phyloP scores from a whole-genome alignment of 23 tunicate genomes.

The Halocynthia aurantium region DNA sequence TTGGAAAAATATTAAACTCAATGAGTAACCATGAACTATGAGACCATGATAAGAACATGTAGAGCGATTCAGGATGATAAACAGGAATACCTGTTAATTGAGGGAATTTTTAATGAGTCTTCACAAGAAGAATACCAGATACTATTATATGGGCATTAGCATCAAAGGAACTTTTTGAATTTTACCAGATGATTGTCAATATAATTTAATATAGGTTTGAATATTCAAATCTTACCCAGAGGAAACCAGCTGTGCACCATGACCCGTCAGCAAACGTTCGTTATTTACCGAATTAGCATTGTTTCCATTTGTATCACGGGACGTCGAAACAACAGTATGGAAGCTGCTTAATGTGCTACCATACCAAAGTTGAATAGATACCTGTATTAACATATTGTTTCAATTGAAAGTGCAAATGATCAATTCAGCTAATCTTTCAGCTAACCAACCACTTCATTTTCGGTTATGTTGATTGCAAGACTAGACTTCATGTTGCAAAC shows the following conservation, averaged over 20 bases:
- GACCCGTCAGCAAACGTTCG: conserved; percentile 3
- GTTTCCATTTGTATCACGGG: conserved; percentile 4
- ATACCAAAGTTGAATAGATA: conserved; percentile 9
- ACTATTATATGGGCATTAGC: too few species aligned
- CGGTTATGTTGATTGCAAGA: conserved; percentile 1
- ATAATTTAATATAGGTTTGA: neutral
- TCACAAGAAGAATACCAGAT: too few species aligned
- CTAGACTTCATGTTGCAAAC: neutral
- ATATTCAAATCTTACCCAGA: neutral
- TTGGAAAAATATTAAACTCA: too few species aligned
- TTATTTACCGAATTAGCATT: neutral
- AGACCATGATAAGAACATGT: too few species aligned
- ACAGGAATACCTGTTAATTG: too few species aligned
- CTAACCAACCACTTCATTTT: neutral
- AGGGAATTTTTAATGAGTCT: too few species aligned
- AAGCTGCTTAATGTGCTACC: neutral
- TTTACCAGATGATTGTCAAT: too few species aligned
- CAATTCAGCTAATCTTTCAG: neutral
- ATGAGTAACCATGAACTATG: too few species aligned
- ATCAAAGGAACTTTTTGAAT: too few species aligned
- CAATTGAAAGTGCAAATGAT: neutral
- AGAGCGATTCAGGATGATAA: too few species aligned
- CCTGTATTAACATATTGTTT: neutral
- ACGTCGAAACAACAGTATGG: neutral
- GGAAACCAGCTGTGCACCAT: neutral